Evolutionary conservation across 2,113 vertebrate genomes (phyloP), one percentile per base, ranked within the genome.

Genomic region (Australoheros scitulus): DNA sequence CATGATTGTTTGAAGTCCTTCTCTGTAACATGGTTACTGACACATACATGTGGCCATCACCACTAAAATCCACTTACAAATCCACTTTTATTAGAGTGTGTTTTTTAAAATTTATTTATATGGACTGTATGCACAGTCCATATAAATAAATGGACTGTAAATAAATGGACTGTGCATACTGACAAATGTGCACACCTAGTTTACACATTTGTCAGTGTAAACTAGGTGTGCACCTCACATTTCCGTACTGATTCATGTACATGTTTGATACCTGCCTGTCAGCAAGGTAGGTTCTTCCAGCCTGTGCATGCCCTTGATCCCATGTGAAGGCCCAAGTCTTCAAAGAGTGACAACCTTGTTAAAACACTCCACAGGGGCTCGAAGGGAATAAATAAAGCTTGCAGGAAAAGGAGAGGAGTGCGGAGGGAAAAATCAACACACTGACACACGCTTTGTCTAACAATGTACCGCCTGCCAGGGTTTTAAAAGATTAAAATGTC

Each of bases 401-500:
- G 56, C 2, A 85, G 77, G 80, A 88, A 82, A 91, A 84, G 34
- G 38, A 86, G 84, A 81, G 50, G 36, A 84, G 59, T 34, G 52
- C 18, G 29, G 29, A 72, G 50, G 70, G 70, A 84, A 84, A 86
- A 94, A 90, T 91, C 88, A 93, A 91, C 91, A 93, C 65, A 81
- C 80, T 92, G 94, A 92, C 93, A 92, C 59, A 32, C 15, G 63
- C 92, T 94, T 94, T 94, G 92, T 94, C 89, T 94, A 95, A 95
- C 92, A 95, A 94, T 91, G 93, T 90, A 85, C 90, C 77, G 89
- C 89, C 89, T 93, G 94, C 88, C 85, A 55, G 90, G 90, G 91
- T 91, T 95, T 93, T 94, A 90, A 95, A 94, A 94, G 94, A 95
- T 94, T 92, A 93, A 91, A 93, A 94, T 91, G 90, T 92, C 92